These are phyloP conservation scores for Heliconius hewitsoni DNA, from an alignment of 1,140 invertebrate species.

Conservation along the genomic window DNA sequence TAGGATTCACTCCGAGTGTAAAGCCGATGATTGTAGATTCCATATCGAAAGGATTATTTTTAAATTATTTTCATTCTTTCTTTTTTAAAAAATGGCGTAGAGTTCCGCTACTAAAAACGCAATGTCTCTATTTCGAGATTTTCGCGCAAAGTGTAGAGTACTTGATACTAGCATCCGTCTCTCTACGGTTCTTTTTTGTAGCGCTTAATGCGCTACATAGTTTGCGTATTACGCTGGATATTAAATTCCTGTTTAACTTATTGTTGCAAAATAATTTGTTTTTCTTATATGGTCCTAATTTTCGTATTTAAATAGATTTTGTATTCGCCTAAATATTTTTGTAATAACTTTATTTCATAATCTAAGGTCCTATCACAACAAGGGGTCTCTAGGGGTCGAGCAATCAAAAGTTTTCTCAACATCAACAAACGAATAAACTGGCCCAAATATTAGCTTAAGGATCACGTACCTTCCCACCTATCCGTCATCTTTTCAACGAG, in stretches of 20 bases:
- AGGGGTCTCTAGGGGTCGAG: background rate
- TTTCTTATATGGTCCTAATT: background rate
- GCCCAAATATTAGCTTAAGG: constrained; percentile 22
- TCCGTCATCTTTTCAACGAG: constrained; percentile 21
- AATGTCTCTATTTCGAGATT: too few relatives aligned
- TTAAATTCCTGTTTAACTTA: background rate
- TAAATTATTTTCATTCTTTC: too few relatives aligned
- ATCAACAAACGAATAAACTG: constrained; percentile 27
- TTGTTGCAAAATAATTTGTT: background rate
- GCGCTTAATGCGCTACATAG: too few relatives aligned
- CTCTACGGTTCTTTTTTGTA: too few relatives aligned
- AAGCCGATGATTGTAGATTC: too few relatives aligned
- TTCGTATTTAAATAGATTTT: background rate
- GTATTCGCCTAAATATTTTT: constrained; percentile 3
- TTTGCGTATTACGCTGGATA: too few relatives aligned
- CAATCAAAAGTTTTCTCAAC: constrained; percentile 32
- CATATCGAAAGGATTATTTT: too few relatives aligned
- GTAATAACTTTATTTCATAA: background rate
- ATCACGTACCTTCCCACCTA: constrained; percentile 17
- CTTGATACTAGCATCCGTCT: too few relatives aligned
- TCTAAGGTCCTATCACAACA: constrained; percentile 17
- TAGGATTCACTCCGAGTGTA: too few relatives aligned
- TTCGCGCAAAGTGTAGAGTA: too few relatives aligned
- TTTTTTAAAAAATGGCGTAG: too few relatives aligned
- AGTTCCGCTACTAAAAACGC: too few relatives aligned